A percentile compares a stretch with the other conserved stretches of the same genome.
Conservation (phyloP, 2,888 invertebrate species). For the Morpho deidamia region DNA sequence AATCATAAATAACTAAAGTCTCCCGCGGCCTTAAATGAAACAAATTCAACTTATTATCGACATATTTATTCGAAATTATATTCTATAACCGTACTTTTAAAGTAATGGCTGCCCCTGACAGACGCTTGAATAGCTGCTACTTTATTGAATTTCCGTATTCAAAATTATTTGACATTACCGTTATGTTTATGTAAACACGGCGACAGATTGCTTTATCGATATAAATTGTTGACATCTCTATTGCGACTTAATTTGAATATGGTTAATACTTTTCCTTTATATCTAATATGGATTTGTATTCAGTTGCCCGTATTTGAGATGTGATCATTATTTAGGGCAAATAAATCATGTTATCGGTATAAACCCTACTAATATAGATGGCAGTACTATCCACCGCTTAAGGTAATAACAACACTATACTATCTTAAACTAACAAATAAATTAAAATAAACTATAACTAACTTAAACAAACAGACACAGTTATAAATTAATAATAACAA, state of each 20-base stretch:
- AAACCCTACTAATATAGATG: too few species aligned
- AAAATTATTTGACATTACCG: slow-evolving; percentile 31
- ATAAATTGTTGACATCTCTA: slow-evolving; percentile 28
- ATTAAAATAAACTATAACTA: too few species aligned
- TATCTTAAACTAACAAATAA: too few species aligned
- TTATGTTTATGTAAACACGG: slow-evolving; percentile 34
- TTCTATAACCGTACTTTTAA: slow-evolving; percentile 9
- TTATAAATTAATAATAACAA: too few species aligned
- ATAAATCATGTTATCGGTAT: too few species aligned
- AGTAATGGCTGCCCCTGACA: slow-evolving; percentile 15
- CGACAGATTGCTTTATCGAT: slow-evolving; percentile 28
- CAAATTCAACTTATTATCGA: slow-evolving; percentile 1
- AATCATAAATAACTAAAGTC: background rate
- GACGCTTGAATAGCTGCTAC: slow-evolving; percentile 26
- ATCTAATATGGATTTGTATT: slow-evolving; percentile 1
- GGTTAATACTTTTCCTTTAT: slow-evolving; percentile 17
- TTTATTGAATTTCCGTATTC: slow-evolving; percentile 25
- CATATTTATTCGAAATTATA: slow-evolving; percentile 7
- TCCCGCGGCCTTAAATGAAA: background rate
- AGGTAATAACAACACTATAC: too few species aligned
- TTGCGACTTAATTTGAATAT: slow-evolving; percentile 21
- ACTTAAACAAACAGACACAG: too few species aligned
- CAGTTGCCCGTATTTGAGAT: background rate
- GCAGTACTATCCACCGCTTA: too few species aligned
- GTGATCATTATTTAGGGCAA: too few species aligned